A percentile compares a stretch with the other conserved stretches of the same genome.
Evolutionary conservation across 2,797 vertebrate species (phyloP).

Genomic region (Synaphobranchus kaupii): DNA sequence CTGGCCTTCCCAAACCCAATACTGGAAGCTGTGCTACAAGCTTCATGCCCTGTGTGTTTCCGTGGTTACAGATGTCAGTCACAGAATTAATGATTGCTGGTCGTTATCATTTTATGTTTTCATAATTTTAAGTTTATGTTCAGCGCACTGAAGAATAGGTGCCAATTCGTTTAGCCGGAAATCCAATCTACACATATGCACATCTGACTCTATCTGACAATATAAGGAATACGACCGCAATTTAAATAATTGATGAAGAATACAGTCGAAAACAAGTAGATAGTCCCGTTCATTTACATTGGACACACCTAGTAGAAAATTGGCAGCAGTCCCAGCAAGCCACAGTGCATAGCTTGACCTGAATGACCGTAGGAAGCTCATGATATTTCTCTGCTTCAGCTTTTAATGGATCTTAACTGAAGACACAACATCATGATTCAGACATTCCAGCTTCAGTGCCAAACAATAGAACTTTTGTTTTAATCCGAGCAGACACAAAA

Average conservation of each 20-base stretch:
- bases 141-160: no score
- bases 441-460: background rate
- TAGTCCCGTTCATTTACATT: background rate
- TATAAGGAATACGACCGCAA: background rate
- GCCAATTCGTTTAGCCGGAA: no score
- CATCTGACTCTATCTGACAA: background rate
- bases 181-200: background rate
- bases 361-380: background rate
- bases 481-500: background rate
- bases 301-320: background rate
- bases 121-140: no score
- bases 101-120: background rate
- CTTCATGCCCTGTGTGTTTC: background rate
- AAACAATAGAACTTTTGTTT: background rate
- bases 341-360: background rate
- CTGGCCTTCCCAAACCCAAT: background rate
- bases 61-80: background rate
- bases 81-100: background rate
- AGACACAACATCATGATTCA: background rate
- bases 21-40: background rate
- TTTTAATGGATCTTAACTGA: background rate
- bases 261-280: background rate
- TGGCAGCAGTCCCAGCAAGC: background rate
- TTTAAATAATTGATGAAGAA: background rate
- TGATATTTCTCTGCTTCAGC: background rate